Percentiles rank a stretch among this genome's conserved stretches.
Evolutionary conservation across 2,888 invertebrate species (phyloP).

Genomic region (Hipparchia sbordonii): DNA sequence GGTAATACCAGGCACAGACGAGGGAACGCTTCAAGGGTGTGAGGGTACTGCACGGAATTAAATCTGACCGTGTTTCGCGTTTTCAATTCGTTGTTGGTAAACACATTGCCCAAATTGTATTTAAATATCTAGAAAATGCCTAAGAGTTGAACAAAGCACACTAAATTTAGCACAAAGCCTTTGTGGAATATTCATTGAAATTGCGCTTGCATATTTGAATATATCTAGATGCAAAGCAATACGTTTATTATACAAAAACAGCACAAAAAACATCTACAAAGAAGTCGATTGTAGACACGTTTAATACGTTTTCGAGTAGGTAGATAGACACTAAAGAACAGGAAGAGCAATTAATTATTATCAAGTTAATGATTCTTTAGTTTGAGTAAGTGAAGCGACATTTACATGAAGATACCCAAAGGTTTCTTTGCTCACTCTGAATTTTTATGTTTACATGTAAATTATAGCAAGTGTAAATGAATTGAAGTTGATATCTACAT

Average conservation of each 20-base stretch:
- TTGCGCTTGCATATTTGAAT: not conserved
- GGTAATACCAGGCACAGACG: conserved; percentile 62
- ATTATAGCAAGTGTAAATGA: not conserved
- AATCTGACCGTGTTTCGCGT: not conserved
- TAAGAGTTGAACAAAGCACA: not conserved
- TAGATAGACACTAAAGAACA: not conserved
- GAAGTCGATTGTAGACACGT: too few species aligned
- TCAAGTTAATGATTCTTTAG: not conserved
- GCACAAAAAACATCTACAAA: not conserved
- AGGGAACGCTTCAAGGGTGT: conserved; percentile 45
- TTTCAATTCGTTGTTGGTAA: not conserved
- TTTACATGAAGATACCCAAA: not conserved
- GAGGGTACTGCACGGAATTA: conserved; percentile 29
- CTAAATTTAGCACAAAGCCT: not conserved
- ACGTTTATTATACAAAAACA: not conserved
- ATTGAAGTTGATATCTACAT: not conserved
- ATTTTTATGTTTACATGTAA: not conserved
- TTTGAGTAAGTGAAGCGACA: not conserved
- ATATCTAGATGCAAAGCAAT: not conserved
- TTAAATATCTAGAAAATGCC: not conserved
- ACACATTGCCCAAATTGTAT: not conserved
- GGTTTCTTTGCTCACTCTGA: not conserved
- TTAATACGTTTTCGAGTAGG: too few species aligned
- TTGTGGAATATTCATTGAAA: not conserved
- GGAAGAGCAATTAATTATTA: not conserved